Base-by-base conservation (phyloP, 2,113 vertebrate species). In the Stictonetta naevosa region DNA sequence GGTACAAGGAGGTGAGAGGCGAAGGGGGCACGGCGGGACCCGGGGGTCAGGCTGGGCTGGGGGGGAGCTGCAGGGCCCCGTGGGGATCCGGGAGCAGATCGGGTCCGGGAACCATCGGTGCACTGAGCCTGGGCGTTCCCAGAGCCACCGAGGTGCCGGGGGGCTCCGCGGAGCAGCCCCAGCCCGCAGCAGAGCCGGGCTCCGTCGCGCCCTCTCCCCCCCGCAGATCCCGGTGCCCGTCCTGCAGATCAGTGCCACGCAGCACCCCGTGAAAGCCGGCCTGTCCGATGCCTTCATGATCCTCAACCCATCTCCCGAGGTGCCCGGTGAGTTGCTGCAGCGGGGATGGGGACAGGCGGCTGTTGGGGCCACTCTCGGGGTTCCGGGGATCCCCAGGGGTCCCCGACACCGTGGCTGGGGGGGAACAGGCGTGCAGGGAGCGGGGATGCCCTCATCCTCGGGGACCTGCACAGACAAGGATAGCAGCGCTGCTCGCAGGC, bases 221-320 rank as follows among this genome's bases (percentile, higher is more conserved):
- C 48, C 79, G n/a, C 93, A 99, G 99, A 97, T 99, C 73, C 99
- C 99, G 0, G 95, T 99, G 92, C 97, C 98, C 0, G 98, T 99
- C 26, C 97, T 94, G 76, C 97, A 97, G 86, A 99, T 99, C 75
- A 99, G 99, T 42, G 98, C 98, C 46, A 97, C 98, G 10, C 98
- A 99, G 95, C 99, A 99, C 94, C 99, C 99, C 0, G 99, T 99
- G 18, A 99, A 99, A 97, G 98, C 99, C 0, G 99, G 99, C 34
- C 98, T 99, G 68, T 99, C 99, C 1, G 99, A 99, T 1, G 99
- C 99, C 72, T 99, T 99, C 98, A 98, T 99, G 98, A 94, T 99
- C 11, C 95, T 97, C 83, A 98, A 98, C 29, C 90, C 98, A 1
- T 94, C 98, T 29, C 88, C 98, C 0, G 98, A 98, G 0, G 79